Percentiles rank a stretch among this genome's conserved stretches.
Conservation (phyloP, 2,888 invertebrate species). For the Piscicola geometra region DNA sequence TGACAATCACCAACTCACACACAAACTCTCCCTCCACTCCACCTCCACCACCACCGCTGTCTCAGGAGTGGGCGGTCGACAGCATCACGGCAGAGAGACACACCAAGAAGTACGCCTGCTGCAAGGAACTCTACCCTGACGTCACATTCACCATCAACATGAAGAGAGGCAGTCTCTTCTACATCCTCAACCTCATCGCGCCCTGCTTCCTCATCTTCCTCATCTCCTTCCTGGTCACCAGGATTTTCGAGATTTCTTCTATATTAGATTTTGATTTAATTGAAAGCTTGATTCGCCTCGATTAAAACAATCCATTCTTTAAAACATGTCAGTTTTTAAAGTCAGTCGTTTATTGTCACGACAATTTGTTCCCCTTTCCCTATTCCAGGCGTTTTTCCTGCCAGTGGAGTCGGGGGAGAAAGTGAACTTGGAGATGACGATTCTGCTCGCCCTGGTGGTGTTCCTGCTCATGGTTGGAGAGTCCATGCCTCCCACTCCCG, state of each 20-base stretch:
- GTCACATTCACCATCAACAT: slow-evolving; percentile 48
- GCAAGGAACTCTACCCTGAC: slow-evolving; percentile 46
- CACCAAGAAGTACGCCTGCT: slow-evolving; percentile 46
- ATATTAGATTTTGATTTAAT: no score
- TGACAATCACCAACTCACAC: not conserved
- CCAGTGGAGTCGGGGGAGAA: slow-evolving; percentile 47
- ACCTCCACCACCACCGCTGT: no score
- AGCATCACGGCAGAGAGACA: slow-evolving; percentile 41
- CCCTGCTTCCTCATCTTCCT: slow-evolving; percentile 47
- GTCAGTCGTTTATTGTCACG: no score
- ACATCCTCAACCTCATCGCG: slow-evolving; percentile 47
- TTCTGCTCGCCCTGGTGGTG: slow-evolving; percentile 36
- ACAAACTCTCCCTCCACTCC: not conserved
- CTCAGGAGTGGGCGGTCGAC: slow-evolving; percentile 59
- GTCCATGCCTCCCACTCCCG: slow-evolving; percentile 44
- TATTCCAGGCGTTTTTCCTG: slow-evolving; percentile 44
- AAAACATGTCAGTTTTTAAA: no score
- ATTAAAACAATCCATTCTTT: no score
- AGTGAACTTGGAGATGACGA: slow-evolving; percentile 45
- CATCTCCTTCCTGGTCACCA: slow-evolving; percentile 45
- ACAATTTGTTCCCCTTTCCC: no score
- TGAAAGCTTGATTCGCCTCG: no score
- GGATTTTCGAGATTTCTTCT: no score
- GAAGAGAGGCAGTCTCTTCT: slow-evolving; percentile 46
- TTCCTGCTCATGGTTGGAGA: slow-evolving; percentile 39